These are phyloP conservation scores for Nasonia oneida DNA, from an alignment of 2,888 invertebrate genomes.

Conservation along the genomic window DNA sequence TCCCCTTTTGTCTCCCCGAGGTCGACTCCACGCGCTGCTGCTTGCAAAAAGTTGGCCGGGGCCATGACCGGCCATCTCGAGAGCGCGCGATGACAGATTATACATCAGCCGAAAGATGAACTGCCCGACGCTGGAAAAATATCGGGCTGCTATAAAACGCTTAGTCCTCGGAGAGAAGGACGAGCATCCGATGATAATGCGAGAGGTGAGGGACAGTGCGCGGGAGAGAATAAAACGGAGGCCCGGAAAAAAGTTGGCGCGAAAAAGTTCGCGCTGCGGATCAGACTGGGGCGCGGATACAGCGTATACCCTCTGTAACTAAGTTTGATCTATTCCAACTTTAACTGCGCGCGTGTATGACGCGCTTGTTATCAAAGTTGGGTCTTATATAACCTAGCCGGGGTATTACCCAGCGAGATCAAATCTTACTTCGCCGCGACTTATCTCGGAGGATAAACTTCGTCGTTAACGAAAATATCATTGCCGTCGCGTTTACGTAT, in stretches of 20 bases:
- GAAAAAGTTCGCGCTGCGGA: constrained; percentile 7
- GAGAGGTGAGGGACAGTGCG: not conserved
- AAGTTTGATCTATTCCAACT: constrained; percentile 49
- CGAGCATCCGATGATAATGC: not conserved
- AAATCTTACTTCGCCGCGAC: constrained; percentile 36
- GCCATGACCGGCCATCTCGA: not conserved
- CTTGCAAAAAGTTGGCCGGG: not conserved
- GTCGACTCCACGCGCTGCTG: not conserved
- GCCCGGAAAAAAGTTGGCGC: not conserved
- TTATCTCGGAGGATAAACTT: constrained; percentile 29
- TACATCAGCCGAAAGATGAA: not conserved
- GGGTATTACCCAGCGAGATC: constrained; percentile 22
- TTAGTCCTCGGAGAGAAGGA: not conserved
- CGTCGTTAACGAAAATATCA: not conserved
- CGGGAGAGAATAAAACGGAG: not conserved
- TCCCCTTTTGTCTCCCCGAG: not conserved
- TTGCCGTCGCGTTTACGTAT: not conserved
- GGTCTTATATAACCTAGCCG: constrained; percentile 14
- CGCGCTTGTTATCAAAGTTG: constrained; percentile 36
- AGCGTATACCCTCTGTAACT: constrained; percentile 6
- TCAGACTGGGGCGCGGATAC: not conserved
- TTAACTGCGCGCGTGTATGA: constrained; percentile 14
- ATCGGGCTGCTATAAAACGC: not conserved
- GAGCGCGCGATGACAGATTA: constrained; percentile 29
- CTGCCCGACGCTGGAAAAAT: constrained; percentile 12